phyloP scores from a whole-genome alignment of 2,888 invertebrate species.

The Eilema griseolum region DNA sequence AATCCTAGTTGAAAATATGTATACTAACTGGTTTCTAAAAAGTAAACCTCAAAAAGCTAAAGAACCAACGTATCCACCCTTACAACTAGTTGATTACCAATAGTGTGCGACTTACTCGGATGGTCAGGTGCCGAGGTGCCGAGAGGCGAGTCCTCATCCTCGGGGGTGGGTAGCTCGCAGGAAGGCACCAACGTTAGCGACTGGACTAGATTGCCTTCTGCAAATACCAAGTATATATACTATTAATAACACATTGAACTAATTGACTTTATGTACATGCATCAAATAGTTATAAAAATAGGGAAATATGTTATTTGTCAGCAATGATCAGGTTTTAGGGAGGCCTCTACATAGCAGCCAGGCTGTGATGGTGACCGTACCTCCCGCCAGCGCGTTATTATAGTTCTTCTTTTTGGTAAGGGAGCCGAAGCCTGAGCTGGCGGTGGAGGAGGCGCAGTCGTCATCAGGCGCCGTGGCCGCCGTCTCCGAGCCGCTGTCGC shows the following conservation, averaged over 20 bases:
- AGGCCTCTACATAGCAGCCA: neutral
- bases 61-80: too few relatives aligned
- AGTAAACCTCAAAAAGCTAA: too few relatives aligned
- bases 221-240: slow-evolving; percentile 21
- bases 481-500: slow-evolving; percentile 80
- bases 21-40: too few relatives aligned
- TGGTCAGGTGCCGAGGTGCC: slow-evolving; percentile 61
- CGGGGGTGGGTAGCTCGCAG: slow-evolving; percentile 74
- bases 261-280: neutral
- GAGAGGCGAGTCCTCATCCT: slow-evolving; percentile 70
- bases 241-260: neutral
- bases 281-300: too few relatives aligned
- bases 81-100: too few relatives aligned
- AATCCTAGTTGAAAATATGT: too few relatives aligned
- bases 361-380: neutral
- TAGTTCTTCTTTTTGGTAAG: slow-evolving; percentile 92
- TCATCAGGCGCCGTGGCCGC: slow-evolving; percentile 82
- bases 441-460: slow-evolving; percentile 90
- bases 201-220: slow-evolving; percentile 67
- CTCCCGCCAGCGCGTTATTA: slow-evolving; percentile 10
- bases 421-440: slow-evolving; percentile 95
- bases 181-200: slow-evolving; percentile 73
- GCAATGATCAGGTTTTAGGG: too few relatives aligned
- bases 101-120: slow-evolving; percentile 54
- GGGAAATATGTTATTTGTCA: too few relatives aligned